Evolutionary conservation across 2,797 vertebrate species (phyloP).

Genomic region (Crocodylus rhombifer): DNA sequence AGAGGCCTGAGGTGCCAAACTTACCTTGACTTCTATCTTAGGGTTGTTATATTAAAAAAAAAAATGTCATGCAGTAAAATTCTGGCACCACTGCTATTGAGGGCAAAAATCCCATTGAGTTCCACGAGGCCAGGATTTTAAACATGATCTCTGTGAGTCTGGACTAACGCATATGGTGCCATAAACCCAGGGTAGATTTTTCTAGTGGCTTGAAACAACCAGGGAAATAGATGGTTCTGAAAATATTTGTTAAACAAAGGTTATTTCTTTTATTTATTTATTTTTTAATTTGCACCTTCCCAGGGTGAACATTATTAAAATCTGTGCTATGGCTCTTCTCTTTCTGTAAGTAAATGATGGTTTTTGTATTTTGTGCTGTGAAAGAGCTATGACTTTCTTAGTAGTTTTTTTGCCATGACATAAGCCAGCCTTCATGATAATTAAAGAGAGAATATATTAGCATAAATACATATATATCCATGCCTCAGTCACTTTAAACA

Average conservation of each 20-base stretch:
- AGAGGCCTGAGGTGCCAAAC: too few relatives aligned
- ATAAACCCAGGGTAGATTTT: neutral
- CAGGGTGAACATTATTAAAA: conserved; percentile 32
- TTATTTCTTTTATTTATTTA: conserved; percentile 43
- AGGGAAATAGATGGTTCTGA: neutral
- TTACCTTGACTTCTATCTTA: too few relatives aligned
- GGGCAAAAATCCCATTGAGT: neutral
- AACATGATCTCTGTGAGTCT: neutral
- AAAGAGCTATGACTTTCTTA: conserved; percentile 27
- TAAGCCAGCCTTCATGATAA: conserved; percentile 37
- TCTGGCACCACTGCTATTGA: neutral
- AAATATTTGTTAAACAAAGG: conserved; percentile 27
- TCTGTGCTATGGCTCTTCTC: neutral
- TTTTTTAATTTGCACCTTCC: neutral
- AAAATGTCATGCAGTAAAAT: neutral
- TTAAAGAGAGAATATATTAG: conserved; percentile 55
- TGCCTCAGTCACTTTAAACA: neutral
- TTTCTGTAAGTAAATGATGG: conserved; percentile 6
- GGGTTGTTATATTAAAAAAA: too few relatives aligned
- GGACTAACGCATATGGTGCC: neutral
- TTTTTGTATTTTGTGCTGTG: conserved; percentile 33
- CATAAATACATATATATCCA: conserved; percentile 51
- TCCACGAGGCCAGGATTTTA: neutral
- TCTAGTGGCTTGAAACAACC: neutral
- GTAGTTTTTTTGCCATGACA: conserved; percentile 44